These are phyloP conservation scores for Portunus trituberculatus DNA, from an alignment of 1,140 invertebrate species.

Conservation along the genomic window DNA sequence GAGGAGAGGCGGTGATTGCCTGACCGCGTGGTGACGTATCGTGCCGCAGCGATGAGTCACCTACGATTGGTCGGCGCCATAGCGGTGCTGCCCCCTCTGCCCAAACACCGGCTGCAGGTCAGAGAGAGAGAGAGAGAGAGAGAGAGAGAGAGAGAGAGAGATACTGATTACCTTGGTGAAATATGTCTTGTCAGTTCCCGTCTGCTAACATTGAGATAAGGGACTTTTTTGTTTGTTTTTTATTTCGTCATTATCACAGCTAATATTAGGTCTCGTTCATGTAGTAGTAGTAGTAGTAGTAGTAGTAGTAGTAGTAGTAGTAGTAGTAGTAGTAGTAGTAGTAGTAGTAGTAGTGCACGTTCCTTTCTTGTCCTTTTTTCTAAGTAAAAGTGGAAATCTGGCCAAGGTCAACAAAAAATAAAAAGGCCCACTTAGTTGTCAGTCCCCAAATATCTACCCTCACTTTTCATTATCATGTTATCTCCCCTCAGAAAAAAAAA, in stretches of 20 bases:
- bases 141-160: neutral
- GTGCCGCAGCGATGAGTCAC: constrained; percentile 66
- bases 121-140: constrained; percentile 24
- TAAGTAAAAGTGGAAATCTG: too few relatives aligned
- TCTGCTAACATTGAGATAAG: neutral
- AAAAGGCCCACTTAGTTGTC: too few relatives aligned
- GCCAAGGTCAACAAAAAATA: too few relatives aligned
- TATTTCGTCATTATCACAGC: neutral
- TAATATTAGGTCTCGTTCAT: too few relatives aligned
- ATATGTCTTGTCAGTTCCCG: too few relatives aligned
- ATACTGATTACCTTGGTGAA: neutral
- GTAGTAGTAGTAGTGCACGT: neutral
- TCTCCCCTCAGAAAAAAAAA: too few relatives aligned
- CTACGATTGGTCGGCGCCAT: constrained; percentile 66
- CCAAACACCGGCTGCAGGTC: constrained; percentile 59
- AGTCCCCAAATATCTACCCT: too few relatives aligned
- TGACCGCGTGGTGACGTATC: constrained; percentile 36
- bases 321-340: constrained; percentile 34
- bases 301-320: constrained; percentile 29
- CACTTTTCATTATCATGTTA: too few relatives aligned
- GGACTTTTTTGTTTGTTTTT: neutral
- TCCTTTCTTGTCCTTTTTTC: too few relatives aligned
- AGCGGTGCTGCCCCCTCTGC: constrained; percentile 57
- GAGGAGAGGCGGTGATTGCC: constrained; percentile 28
- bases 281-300: constrained; percentile 2